These are phyloP conservation scores for Bombus confusus DNA, from an alignment of 1,140 invertebrate species.

Conservation along the genomic window DNA sequence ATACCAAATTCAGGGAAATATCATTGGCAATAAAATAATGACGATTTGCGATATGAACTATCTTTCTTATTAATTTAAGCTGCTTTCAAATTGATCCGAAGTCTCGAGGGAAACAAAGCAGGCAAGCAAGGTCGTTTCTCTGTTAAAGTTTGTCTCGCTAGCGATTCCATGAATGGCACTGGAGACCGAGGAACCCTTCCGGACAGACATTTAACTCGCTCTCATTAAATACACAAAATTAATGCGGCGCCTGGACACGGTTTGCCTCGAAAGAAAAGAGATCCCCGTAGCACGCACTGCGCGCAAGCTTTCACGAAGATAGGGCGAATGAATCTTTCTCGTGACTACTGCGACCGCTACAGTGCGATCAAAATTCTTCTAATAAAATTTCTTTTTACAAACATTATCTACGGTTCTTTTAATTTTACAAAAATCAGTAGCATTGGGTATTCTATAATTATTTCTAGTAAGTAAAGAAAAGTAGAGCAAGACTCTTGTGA, in stretches of 20 bases:
- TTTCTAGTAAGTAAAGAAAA: neutral
- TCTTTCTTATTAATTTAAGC: neutral
- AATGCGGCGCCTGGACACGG: conserved; percentile 75
- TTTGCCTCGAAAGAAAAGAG: conserved; percentile 75
- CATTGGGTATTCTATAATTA: neutral
- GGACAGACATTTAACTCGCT: conserved; percentile 50
- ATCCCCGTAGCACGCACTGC: conserved; percentile 16
- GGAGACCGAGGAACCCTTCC: conserved; percentile 34
- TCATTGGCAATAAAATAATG: neutral
- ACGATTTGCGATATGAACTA: neutral
- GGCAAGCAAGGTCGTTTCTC: neutral
- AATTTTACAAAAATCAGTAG: neutral
- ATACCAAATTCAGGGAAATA: neutral
- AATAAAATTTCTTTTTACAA: neutral
- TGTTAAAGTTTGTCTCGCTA: conserved; percentile 5
- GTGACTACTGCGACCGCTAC: neutral
- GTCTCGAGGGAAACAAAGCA: neutral
- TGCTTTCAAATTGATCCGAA: neutral
- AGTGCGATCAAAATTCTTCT: neutral
- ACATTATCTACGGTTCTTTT: neutral
- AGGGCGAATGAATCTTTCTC: conserved; percentile 62
- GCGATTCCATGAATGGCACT: conserved; percentile 24
- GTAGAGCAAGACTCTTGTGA: neutral
- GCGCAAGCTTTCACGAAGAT: conserved; percentile 49
- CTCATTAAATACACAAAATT: conserved; percentile 73